Base-by-base conservation (phyloP, 1,140 invertebrate genomes). In the Trichonephila clavipes region DNA sequence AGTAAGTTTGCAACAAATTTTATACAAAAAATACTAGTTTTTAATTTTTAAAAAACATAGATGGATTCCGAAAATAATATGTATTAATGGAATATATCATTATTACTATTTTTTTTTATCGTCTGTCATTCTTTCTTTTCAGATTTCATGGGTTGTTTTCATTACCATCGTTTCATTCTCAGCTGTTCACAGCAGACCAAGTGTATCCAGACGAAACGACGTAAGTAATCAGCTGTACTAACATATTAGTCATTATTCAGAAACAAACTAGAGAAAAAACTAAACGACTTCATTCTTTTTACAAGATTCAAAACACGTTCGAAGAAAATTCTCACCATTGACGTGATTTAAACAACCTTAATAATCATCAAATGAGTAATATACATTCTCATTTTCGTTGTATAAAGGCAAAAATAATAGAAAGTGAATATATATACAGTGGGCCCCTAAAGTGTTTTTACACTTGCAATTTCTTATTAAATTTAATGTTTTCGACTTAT, bases 181-280 rank as follows among this genome's bases (percentile, higher is more conserved):
- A 64, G 59, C 59, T 62, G 86, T 44, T 88, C 86, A 58, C 59
- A 64, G 59, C 86, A 88, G 34, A 8, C 61, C 86, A 21, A 88
- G 24, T 40, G 59, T 88, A 88, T 66, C 86, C 34, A 62, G 59
- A 64, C 59, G 19, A 64, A 88, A 44, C 34, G 86, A 88, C 62
- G 86, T 88, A 88, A 88, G 86, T 88, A 34, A 34, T 40, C 72
- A 77, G 72, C 72, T 77, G 72, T 40, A 18, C 72, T 34, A 77
- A 40, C 28, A 77, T 28, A 34, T 77, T 77, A 77, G 28, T 77
- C 72, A 40, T 40, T 34, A 40, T 40, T 77, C 5, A 40, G 72
- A 34, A 40, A 51, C 51, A 51, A 18, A 62, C 12, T 5, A 62
- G 16, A 16, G 12, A 6, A 51, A 51, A 51, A 62, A 18, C 62